Conservation (phyloP, 2,888 invertebrate species). For the Trissolcus brochymenae region DNA sequence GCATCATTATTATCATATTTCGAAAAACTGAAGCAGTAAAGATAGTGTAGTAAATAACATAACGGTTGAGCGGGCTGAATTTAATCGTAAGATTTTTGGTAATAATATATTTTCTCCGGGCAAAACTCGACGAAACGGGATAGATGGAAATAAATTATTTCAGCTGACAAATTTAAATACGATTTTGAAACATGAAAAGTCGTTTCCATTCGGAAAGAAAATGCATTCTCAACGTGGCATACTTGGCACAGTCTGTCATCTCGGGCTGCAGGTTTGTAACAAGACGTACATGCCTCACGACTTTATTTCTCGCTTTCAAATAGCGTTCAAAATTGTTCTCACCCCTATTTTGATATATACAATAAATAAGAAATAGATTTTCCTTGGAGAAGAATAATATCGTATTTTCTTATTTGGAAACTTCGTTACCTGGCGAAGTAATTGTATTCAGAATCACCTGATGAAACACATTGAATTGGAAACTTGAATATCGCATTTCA, state of each 20-base stretch:
- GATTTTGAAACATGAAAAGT: conserved; percentile 25
- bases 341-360: background rate
- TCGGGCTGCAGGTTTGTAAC: conserved; percentile 11
- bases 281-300: conserved; percentile 23
- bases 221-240: conserved; percentile 19
- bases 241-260: conserved; percentile 22
- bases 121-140: background rate
- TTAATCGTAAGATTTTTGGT: conserved; percentile 1
- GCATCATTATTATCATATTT: too few relatives aligned
- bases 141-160: conserved; percentile 27
- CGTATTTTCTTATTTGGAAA: background rate
- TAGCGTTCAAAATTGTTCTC: background rate
- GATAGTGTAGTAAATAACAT: too few relatives aligned
- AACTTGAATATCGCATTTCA: too few relatives aligned
- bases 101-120: background rate
- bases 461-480: too few relatives aligned
- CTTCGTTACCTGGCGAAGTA: background rate
- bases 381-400: background rate
- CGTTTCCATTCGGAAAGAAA: conserved; percentile 23
- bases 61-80: background rate
- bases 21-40: too few relatives aligned
- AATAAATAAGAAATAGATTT: background rate
- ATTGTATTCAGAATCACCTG: too few relatives aligned
- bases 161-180: conserved; percentile 17
- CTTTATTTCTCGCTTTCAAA: conserved; percentile 35